These are phyloP conservation scores for Plagodis pulveraria DNA, from an alignment of 2,888 invertebrate species.

Conservation along the genomic window DNA sequence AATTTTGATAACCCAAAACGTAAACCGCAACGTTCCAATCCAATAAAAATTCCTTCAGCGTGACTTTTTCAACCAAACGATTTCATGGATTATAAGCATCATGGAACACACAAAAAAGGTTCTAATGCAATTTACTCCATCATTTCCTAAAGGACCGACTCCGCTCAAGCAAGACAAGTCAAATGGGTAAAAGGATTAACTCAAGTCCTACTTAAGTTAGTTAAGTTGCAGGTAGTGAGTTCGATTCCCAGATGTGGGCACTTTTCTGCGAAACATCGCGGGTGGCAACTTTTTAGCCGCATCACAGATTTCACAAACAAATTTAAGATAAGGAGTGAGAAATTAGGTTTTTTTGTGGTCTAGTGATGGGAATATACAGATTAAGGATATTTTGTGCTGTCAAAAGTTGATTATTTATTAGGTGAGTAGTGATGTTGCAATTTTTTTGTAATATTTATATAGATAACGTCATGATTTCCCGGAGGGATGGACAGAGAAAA, in stretches of 20 bases:
- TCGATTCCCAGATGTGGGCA: constrained; percentile 43
- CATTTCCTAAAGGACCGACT: constrained; percentile 31
- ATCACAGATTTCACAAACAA: constrained; percentile 57
- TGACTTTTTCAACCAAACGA: constrained; percentile 8
- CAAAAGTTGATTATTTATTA: constrained; percentile 10
- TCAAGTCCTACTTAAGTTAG: constrained; percentile 26
- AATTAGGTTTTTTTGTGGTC: constrained; percentile 36
- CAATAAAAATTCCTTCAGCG: constrained; percentile 1
- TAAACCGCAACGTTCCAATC: not conserved
- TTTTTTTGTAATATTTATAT: too few species aligned
- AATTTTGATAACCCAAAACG: too few species aligned
- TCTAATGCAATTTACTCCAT: constrained; percentile 27
- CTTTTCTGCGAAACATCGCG: constrained; percentile 56
- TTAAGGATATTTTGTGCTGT: constrained; percentile 15
- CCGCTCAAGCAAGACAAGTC: constrained; percentile 31
- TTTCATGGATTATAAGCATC: constrained; percentile 5
- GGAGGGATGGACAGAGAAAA: too few species aligned
- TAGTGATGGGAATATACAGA: constrained; percentile 28
- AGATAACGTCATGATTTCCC: too few species aligned
- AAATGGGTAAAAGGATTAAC: constrained; percentile 45
- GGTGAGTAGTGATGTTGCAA: not conserved
- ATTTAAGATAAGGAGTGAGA: constrained; percentile 47
- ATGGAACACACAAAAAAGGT: constrained; percentile 13
- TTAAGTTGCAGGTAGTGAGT: constrained; percentile 50
- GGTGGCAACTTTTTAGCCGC: constrained; percentile 55